phyloP scores from a whole-genome alignment of 2,888 invertebrate genomes.

The Amphipyra berbera region DNA sequence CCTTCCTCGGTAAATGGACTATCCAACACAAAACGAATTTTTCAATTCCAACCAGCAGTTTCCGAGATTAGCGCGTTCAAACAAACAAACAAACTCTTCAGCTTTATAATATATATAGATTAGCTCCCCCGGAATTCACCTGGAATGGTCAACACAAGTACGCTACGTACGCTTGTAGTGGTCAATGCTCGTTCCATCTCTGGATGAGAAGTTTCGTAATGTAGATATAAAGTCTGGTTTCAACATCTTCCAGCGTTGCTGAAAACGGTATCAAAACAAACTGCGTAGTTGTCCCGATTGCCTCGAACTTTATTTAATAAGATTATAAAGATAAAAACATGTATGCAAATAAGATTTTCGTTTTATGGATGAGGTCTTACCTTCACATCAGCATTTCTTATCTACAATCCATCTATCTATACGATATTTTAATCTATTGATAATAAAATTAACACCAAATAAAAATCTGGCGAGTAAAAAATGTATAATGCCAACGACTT shows the following conservation, averaged over 20 bases:
- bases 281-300: neutral
- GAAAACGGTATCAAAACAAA: neutral
- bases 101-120: no score
- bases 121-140: no score
- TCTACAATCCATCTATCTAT: slow-evolving; percentile 20
- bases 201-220: no score
- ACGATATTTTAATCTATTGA: slow-evolving; percentile 15
- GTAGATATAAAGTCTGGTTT: neutral
- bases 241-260: neutral
- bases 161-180: no score
- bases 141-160: no score
- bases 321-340: slow-evolving; percentile 24
- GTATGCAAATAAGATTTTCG: slow-evolving; percentile 24
- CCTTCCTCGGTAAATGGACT: no score
- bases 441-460: slow-evolving; percentile 32
- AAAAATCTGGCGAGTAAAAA: slow-evolving; percentile 16
- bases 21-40: no score
- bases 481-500: slow-evolving; percentile 28
- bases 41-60: no score
- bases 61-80: no score
- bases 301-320: slow-evolving; percentile 13
- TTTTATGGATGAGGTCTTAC: neutral
- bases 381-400: slow-evolving; percentile 20
- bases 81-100: no score
- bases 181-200: no score